Conservation (phyloP, 2,113 vertebrate genomes). For the Jacana jacana region DNA sequence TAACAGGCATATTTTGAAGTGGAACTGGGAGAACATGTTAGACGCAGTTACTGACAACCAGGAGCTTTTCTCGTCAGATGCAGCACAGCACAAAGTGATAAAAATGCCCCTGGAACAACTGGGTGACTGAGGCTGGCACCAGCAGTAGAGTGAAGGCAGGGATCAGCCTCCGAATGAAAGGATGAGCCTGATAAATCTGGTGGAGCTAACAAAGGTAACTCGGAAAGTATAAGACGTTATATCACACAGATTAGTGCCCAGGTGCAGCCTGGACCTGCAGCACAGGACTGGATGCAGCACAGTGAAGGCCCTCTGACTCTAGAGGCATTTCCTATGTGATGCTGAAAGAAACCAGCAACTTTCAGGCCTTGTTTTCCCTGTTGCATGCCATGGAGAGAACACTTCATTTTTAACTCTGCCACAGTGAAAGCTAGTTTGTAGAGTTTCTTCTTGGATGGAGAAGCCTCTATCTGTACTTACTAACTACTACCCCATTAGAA, state of each 20-base stretch:
- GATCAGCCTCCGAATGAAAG: background rate
- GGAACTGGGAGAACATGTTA: background rate
- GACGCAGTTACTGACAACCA: background rate
- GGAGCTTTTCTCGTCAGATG: background rate
- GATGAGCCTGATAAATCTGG: background rate
- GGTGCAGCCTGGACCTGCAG: accelerated
- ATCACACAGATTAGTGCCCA: background rate
- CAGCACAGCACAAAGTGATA: background rate
- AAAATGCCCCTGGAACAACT: background rate
- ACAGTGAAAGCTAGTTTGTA: background rate
- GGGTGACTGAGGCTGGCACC: background rate
- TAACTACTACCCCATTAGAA: background rate
- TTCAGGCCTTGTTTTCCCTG: background rate
- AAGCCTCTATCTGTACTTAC: background rate
- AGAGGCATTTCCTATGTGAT: accelerated
- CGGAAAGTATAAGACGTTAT: background rate
- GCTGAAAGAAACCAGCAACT: background rate
- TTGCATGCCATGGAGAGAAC: background rate
- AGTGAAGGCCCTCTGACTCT: background rate
- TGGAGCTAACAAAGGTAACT: background rate
- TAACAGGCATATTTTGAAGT: background rate
- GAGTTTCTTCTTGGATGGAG: background rate
- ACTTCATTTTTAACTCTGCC: background rate
- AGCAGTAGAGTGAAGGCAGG: background rate
- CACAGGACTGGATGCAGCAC: background rate